Evolutionary conservation across 2,797 vertebrate genomes (phyloP).

Genomic region (Ctenopoma multispine): DNA sequence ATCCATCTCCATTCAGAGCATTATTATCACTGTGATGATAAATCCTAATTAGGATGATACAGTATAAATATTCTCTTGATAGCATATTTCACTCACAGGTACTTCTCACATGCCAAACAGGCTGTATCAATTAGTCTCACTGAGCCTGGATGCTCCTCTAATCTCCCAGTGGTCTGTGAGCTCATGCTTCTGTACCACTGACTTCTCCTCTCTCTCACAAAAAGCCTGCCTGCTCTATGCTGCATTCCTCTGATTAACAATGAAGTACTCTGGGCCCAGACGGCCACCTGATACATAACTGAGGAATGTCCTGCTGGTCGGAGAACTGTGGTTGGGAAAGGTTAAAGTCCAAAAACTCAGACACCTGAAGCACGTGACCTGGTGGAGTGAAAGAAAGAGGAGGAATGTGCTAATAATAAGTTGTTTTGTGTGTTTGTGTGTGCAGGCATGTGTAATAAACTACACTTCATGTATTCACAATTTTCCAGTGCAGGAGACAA

Average conservation of each 20-base stretch:
- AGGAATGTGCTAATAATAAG: not conserved
- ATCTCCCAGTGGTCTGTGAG: slow-evolving; percentile 37
- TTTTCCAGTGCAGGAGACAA: slow-evolving; percentile 15
- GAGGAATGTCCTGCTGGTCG: slow-evolving; percentile 73
- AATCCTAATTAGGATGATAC: slow-evolving; percentile 7
- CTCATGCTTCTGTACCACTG: slow-evolving; percentile 21
- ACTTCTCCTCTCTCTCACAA: slow-evolving; percentile 31
- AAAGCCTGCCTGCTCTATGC: slow-evolving; percentile 18
- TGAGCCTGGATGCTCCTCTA: slow-evolving; percentile 31
- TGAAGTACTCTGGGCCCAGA: slow-evolving; percentile 53
- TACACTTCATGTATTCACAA: not conserved
- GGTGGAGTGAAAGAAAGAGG: slow-evolving; percentile 5
- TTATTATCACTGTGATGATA: not conserved
- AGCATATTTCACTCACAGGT: slow-evolving; percentile 24
- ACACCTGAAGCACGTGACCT: slow-evolving; percentile 25
- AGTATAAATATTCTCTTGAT: slow-evolving; percentile 6
- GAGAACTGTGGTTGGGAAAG: slow-evolving; percentile 23
- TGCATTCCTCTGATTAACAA: slow-evolving; percentile 74
- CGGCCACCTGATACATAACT: slow-evolving; percentile 61
- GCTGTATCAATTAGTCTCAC: slow-evolving; percentile 25
- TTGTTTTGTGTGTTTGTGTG: not conserved
- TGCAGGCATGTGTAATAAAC: not conserved
- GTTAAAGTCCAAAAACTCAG: slow-evolving; percentile 56
- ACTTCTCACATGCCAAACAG: slow-evolving; percentile 46
- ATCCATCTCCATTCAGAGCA: slow-evolving; percentile 17